Base-by-base conservation (phyloP, 2,888 invertebrate genomes). In the Metellina segmentata region DNA sequence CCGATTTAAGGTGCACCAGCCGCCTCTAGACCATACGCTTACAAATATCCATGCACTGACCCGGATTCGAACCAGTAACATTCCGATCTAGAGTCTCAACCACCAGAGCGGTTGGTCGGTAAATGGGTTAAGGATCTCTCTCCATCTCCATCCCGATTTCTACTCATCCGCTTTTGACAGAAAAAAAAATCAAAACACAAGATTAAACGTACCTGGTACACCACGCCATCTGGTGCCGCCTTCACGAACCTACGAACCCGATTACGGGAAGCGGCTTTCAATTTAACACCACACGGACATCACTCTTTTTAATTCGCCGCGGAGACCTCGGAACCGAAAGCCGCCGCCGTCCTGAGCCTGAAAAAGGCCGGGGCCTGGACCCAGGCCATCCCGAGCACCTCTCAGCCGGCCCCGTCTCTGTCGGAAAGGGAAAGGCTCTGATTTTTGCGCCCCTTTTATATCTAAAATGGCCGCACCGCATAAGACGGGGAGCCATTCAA, bases 381-480 rank as follows among this genome's bases (percentile, higher is more conserved):
- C 61, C 9, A 16, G 61, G 61, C 61, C 61, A 9, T 75, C 19
- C 69, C 11, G 53, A 19, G 61, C 19, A 78, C 70, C 48, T 19
- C 71, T n/a, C 86, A 70, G 19, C 69, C 86, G 20, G 20, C 83
- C 53, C 77, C 72, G 48, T 71, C 53, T 19, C 51, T 34, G 78
- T 19, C 71, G 13, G 71, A 70, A 85, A 51, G 70, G 71, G 70
- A 34, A 34, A 34, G 74, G 51, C 51, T 70, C 61, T 16, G 72
- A 83, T 75, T 83, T 91, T 88, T 77, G 78, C 61, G 72, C 34
- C 70, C 92, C 86, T 92, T 92, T 92, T 92, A 89, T 92, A 89
- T 89, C 81, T 81, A 81, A 71, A 92, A 71, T 20, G 53, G 52
- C 72, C 72, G 61, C 61, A 34, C 34, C 34, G 4, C 34, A 34